Evolutionary conservation across 1,140 invertebrate genomes (phyloP).

Genomic region (Drosophila azteca): DNA sequence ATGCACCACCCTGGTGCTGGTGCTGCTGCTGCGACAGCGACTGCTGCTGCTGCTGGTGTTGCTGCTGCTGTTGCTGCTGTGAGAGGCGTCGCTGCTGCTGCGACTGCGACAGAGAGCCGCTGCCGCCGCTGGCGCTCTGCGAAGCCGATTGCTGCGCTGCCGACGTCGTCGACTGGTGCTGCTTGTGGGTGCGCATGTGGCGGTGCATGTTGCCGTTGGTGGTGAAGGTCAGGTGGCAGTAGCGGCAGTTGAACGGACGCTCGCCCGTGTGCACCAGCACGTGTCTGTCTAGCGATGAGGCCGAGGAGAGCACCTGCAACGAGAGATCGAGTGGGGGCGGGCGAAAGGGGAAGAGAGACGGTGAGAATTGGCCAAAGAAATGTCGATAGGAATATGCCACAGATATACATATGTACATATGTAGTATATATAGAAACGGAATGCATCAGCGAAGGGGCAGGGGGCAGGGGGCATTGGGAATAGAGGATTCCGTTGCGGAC

Average conservation of each 20-base stretch:
- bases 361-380: background rate
- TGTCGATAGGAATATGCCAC: too few relatives aligned
- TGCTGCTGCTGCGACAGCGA: conserved; percentile 21
- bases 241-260: conserved; percentile 90
- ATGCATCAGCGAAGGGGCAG: too few relatives aligned
- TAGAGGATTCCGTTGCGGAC: background rate
- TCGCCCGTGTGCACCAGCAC: conserved; percentile 90
- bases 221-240: conserved; percentile 92
- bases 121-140: conserved; percentile 15
- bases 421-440: too few relatives aligned
- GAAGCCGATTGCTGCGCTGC: conserved; percentile 1
- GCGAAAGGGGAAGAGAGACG: background rate
- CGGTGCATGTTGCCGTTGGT: conserved; percentile 95
- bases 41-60: conserved; percentile 21
- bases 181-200: conserved; percentile 90
- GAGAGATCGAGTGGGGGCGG: too few relatives aligned
- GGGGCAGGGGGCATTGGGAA: too few relatives aligned
- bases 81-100: conserved; percentile 11
- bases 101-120: background rate
- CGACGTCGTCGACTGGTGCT: conserved; percentile 82
- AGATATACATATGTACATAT: too few relatives aligned
- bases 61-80: conserved; percentile 24
- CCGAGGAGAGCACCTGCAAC: conserved; percentile 88
- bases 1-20: conserved; percentile 24
- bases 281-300: conserved; percentile 91